phyloP scores from a whole-genome alignment of 2,797 vertebrate species.

The Vultur gryphus region DNA sequence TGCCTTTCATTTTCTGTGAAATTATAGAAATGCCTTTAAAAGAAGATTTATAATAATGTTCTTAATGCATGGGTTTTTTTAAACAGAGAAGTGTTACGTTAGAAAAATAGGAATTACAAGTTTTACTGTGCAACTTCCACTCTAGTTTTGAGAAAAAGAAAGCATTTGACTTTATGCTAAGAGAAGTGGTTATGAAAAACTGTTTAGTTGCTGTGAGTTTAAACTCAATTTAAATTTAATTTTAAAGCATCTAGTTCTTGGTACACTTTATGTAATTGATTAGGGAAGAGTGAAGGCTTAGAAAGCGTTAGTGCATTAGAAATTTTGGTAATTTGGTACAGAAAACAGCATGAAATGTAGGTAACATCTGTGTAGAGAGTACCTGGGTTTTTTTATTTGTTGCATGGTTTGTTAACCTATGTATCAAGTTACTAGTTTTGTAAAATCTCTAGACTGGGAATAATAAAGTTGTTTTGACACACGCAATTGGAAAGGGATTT shows the following conservation, averaged over 20 bases:
- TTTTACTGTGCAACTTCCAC: not conserved
- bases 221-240: not conserved
- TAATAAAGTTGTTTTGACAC: not conserved
- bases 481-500: not conserved
- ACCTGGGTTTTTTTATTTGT: not conserved
- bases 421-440: not conserved
- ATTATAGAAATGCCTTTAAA: not conserved
- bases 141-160: not conserved
- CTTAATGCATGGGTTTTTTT: not conserved
- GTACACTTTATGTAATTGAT: not conserved
- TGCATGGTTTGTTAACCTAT: not conserved
- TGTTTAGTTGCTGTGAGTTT: not conserved
- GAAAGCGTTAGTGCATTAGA: not conserved
- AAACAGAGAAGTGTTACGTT: not conserved
- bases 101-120: not conserved
- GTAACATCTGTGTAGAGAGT: not conserved
- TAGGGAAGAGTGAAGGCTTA: not conserved
- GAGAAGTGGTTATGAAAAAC: not conserved
- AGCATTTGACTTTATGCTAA: not conserved
- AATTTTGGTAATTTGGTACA: not conserved
- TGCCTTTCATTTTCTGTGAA: not conserved
- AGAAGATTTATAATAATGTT: not conserved
- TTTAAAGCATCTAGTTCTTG: not conserved
- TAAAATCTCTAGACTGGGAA: not conserved
- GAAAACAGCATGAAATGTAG: not conserved